Base-by-base conservation (phyloP, 2,113 vertebrate genomes). In the Myotis davidii region DNA sequence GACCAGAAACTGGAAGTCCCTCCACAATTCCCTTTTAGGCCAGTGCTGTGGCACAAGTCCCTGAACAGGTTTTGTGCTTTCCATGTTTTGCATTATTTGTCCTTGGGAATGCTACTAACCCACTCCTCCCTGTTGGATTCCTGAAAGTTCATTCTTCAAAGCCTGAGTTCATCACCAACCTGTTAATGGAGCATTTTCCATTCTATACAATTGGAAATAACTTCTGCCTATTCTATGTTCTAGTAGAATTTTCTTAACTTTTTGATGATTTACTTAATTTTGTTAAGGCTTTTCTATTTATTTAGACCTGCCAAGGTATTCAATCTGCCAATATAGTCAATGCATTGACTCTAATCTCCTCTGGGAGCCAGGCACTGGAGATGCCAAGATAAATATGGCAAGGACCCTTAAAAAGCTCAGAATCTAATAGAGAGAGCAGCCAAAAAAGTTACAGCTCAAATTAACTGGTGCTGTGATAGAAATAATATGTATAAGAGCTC, bases 201-300 rank as follows among this genome's bases (percentile, higher is more conserved):
- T 29, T 70, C 45, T 81, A 79, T 37, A 42, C 3, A 25, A 13
- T 48, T 94, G 4, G 25, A 94, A 86, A n/a, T 56, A 42, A 50
- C 23, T 29, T 73, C 21, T 91, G 39, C 34, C 42, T 85, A 20
- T 42, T 81, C 45, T 83, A 0, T 90, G 42, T 88, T 67, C 12
- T 88, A 39, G 34, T 83, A 91, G 61, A 48, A 37, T 82, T 93
- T 93, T 91, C 78, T 59, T 83, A 54, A 76, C 56, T 67, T 77
- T 93, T 50, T 79, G 48, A 77, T 92, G 18, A 50, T 67, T n/a
- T 37, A 37, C 69, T 95, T 94, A 34, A 67, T 85, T 94, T 95
- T 81, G 45, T 52, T 94, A 18, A 7, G 9, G 25, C 10, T 82
- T 34, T 17, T 90, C 3, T 20, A 32, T 87, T 92, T 90, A 23